Evolutionary conservation across 92 coral and sea anemone species (phyloP).

Genomic region (Actinostola sp.): DNA sequence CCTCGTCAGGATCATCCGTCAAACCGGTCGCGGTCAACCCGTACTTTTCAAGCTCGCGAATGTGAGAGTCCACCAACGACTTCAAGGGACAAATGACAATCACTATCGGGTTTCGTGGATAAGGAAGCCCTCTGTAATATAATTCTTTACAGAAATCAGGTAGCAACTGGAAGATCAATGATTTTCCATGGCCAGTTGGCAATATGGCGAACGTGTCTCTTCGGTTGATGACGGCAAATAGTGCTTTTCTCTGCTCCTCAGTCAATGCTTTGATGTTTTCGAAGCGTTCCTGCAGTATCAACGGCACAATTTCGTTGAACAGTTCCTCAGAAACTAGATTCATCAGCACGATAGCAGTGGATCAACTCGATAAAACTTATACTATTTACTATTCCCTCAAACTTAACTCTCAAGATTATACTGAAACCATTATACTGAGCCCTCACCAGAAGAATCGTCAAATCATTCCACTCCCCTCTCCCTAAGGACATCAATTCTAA

Average conservation of each 20-base stretch:
- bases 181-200: conserved; percentile 51
- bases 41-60: conserved; percentile 39
- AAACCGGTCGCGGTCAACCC: conserved; percentile 42
- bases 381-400: too few relatives aligned
- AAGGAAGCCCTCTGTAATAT: conserved; percentile 40
- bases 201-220: conserved; percentile 41
- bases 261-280: conserved; percentile 7
- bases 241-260: conserved; percentile 25
- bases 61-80: conserved; percentile 65
- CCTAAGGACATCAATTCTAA: too few relatives aligned
- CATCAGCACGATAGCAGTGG: too few relatives aligned
- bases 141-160: conserved; percentile 40
- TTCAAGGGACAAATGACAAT: conserved; percentile 63
- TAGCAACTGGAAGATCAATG: conserved; percentile 34
- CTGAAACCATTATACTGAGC: too few relatives aligned
- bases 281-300: conserved; percentile 18
- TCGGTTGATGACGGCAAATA: conserved; percentile 13
- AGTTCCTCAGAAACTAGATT: too few relatives aligned
- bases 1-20: conserved; percentile 42
- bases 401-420: too few relatives aligned
- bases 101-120: conserved; percentile 52
- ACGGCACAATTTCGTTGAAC: too few relatives aligned
- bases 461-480: too few relatives aligned
- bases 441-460: too few relatives aligned
- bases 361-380: too few relatives aligned